Evolutionary conservation across 1,140 invertebrate genomes (phyloP).

Genomic region (Tribolium madens): DNA sequence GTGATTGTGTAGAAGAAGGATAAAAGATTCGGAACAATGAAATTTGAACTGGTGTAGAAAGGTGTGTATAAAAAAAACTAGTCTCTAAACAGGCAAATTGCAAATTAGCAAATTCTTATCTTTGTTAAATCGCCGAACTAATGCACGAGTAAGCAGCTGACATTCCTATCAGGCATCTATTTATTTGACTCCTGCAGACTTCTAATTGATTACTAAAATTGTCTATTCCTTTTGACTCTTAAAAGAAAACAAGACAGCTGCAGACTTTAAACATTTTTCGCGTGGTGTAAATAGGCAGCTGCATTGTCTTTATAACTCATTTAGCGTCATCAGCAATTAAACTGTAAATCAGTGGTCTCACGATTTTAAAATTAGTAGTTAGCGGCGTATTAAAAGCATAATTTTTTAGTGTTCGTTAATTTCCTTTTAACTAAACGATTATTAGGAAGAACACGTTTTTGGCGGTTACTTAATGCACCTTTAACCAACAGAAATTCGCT

Average conservation of each 20-base stretch:
- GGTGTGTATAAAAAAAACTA: neutral
- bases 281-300: constrained; percentile 11
- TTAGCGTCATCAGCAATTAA: constrained; percentile 18
- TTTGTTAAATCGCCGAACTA: neutral
- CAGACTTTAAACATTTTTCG: neutral
- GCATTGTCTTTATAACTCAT: constrained; percentile 11
- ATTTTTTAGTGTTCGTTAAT: neutral
- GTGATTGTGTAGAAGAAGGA: too few species aligned
- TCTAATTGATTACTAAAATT: neutral
- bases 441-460: neutral
- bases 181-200: neutral
- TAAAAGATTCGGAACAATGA: too few species aligned
- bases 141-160: neutral
- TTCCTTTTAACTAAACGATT: neutral
- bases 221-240: neutral
- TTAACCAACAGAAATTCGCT: neutral
- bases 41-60: too few species aligned
- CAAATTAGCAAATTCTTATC: neutral
- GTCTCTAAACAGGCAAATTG: neutral
- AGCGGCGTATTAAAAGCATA: constrained; percentile 4
- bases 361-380: constrained; percentile 20
- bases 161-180: neutral
- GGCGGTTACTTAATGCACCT: neutral
- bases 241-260: neutral
- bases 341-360: constrained; percentile 3